phyloP scores from a whole-genome alignment of 2,797 vertebrate genomes.

The Pelochelys cantorii region DNA sequence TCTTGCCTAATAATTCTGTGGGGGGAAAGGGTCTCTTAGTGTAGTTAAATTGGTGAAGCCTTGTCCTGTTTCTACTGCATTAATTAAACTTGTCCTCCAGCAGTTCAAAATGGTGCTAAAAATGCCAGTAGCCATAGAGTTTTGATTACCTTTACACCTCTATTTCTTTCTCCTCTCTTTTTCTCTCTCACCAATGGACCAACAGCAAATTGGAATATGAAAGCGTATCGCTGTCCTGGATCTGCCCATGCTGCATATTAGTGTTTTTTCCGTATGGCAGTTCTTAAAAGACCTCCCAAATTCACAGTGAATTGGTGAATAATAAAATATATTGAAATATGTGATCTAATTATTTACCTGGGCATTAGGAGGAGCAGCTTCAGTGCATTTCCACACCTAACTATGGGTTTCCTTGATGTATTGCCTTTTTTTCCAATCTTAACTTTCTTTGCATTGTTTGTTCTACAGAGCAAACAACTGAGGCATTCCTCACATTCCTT shows the following conservation, averaged over 20 bases:
- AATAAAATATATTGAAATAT: background rate
- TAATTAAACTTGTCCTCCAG: background rate
- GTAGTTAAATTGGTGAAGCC: background rate
- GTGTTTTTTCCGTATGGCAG: background rate
- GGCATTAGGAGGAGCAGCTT: background rate
- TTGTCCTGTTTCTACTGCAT: background rate
- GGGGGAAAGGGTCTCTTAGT: background rate
- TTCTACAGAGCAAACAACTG: constrained; percentile 6
- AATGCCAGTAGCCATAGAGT: background rate
- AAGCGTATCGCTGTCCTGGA: background rate
- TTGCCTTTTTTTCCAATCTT: constrained; percentile 3
- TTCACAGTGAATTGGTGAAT: background rate
- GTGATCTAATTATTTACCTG: background rate
- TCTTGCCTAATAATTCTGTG: background rate
- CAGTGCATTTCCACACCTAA: background rate
- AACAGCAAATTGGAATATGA: background rate
- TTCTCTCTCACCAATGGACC: background rate
- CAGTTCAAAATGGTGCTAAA: background rate
- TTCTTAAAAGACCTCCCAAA: background rate
- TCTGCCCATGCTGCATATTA: background rate
- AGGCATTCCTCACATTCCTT: constrained; percentile 5
- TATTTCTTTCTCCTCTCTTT: background rate
- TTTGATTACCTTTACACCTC: background rate
- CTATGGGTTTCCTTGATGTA: constrained; percentile 16
- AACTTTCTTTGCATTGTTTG: background rate